A percentile compares a stretch with the other conserved stretches of the same genome.
phyloP scores from a whole-genome alignment of 2,113 vertebrate species.

The Anolis carolinensis region DNA sequence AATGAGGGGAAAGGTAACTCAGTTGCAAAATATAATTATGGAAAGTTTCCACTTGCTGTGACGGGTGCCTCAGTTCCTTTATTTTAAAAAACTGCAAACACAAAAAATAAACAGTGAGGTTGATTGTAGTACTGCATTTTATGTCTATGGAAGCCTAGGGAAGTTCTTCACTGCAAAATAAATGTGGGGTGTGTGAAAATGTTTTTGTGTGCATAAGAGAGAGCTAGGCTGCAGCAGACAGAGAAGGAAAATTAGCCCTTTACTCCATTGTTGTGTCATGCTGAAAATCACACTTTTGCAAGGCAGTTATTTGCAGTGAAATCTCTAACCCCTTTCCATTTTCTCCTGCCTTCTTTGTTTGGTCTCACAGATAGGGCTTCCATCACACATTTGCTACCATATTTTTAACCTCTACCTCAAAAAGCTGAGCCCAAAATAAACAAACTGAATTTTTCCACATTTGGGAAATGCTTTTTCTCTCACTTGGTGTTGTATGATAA shows the following conservation, averaged over 20 bases:
- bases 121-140: constrained; percentile 18
- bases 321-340: neutral
- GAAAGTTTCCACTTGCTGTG: constrained; percentile 33
- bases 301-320: neutral
- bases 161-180: neutral
- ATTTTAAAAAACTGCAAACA: constrained; percentile 45
- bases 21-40: constrained; percentile 55
- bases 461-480: too few relatives aligned
- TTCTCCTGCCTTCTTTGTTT: neutral
- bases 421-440: neutral
- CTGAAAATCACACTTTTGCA: neutral
- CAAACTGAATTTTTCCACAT: neutral
- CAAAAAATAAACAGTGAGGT: constrained; percentile 51
- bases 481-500: neutral
- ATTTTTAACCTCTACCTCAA: neutral
- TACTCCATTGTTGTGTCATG: neutral
- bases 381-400: neutral
- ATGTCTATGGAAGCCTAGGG: constrained; percentile 41
- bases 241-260: neutral
- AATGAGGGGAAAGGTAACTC: constrained; percentile 32
- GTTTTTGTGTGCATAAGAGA: neutral
- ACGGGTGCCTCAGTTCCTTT: constrained; percentile 6
- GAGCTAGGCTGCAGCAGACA: neutral
- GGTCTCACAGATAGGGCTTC: neutral
- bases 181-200: neutral